These are phyloP conservation scores for Drosophila demipolita DNA, from an alignment of 2,888 invertebrate genomes.

Conservation along the genomic window DNA sequence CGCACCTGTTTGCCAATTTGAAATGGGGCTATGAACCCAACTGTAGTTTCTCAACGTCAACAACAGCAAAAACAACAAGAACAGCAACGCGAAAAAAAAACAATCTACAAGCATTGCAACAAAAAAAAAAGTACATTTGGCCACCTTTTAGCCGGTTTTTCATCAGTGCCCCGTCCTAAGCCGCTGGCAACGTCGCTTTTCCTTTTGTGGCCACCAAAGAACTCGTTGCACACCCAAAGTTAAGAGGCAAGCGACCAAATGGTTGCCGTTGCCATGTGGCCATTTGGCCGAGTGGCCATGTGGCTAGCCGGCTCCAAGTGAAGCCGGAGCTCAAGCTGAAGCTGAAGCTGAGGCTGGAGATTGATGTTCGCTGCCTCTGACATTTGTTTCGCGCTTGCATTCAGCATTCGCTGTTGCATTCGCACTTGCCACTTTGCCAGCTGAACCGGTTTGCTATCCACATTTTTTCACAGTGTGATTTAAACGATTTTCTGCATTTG, in stretches of 20 bases:
- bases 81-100: slow-evolving; percentile 17
- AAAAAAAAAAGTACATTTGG: slow-evolving; percentile 63
- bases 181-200: slow-evolving; percentile 59
- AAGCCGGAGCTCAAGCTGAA: slow-evolving; percentile 3
- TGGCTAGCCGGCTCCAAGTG: slow-evolving; percentile 11
- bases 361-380: slow-evolving; percentile 79
- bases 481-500: slow-evolving; percentile 69
- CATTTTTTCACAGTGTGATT: slow-evolving; percentile 70
- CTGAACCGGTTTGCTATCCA: slow-evolving; percentile 64
- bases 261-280: slow-evolving; percentile 54
- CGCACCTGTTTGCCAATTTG: slow-evolving; percentile 75
- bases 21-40: slow-evolving; percentile 80
- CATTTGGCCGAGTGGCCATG: slow-evolving; percentile 23
- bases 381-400: slow-evolving; percentile 78
- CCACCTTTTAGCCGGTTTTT: slow-evolving; percentile 78
- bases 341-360: slow-evolving; percentile 61
- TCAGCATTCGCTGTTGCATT: slow-evolving; percentile 46
- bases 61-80: slow-evolving; percentile 23
- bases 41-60: slow-evolving; percentile 68
- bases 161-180: slow-evolving; percentile 49
- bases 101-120: slow-evolving; percentile 21
- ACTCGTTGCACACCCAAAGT: slow-evolving; percentile 69
- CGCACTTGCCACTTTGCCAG: slow-evolving; percentile 44
- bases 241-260: slow-evolving; percentile 46
- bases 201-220: slow-evolving; percentile 80